Percentiles rank a stretch among this genome's conserved stretches.
Conservation (phyloP, 2,113 vertebrate species). For the Engraulis encrasicolus region DNA sequence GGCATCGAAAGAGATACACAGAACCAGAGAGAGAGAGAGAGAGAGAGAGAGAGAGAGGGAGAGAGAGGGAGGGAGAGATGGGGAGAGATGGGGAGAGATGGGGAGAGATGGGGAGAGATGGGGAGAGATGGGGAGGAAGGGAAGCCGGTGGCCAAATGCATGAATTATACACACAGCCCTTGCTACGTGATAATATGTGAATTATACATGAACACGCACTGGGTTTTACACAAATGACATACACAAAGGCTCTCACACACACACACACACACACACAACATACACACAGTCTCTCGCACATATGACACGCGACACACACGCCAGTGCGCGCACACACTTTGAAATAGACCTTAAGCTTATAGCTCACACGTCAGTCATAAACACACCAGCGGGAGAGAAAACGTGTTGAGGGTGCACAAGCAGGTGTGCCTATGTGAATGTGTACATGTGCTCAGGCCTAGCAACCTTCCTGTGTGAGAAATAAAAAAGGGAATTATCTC, state of each 20-base stretch:
- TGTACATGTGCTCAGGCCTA: constrained; percentile 12
- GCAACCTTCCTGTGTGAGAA: constrained; percentile 54
- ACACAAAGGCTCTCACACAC: background rate
- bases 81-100: too few species aligned
- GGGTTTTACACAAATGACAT: background rate
- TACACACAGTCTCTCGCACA: too few species aligned
- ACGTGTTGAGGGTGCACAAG: background rate
- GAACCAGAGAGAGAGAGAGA: background rate
- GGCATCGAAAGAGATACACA: background rate
- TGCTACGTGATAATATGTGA: constrained; percentile 73
- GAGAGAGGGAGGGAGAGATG: background rate
- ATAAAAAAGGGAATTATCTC: constrained; percentile 70
- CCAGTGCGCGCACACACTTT: constrained; percentile 2
- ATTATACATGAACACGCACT: constrained; percentile 71
- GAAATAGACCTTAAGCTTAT: background rate
- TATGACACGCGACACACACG: background rate
- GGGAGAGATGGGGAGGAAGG: background rate
- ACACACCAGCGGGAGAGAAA: background rate
- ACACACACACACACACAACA: background rate
- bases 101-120: background rate
- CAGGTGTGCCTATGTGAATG: background rate
- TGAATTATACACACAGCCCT: constrained; percentile 68
- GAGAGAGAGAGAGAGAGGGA: constrained; percentile 9
- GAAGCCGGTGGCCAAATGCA: constrained; percentile 48
- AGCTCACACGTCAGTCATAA: background rate